Conservation (phyloP, 1,140 invertebrate species). For the Helicoverpa zea region DNA sequence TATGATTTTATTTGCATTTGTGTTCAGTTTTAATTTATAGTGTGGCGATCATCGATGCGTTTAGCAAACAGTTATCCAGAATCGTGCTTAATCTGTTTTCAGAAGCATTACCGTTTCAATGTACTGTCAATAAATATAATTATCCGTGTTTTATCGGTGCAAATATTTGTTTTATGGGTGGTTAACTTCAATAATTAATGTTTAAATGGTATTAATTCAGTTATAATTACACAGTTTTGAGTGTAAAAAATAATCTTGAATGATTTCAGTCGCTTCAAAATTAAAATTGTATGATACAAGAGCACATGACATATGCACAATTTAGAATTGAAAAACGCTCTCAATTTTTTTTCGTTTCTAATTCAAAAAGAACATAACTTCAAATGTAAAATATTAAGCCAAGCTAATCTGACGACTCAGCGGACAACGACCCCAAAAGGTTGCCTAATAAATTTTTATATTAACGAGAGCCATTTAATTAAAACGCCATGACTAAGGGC, state of each 20-base stretch:
- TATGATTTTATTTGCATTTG: too few species aligned
- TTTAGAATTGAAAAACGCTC: too few species aligned
- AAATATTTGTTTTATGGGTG: conserved; percentile 15
- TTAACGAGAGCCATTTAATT: conserved; percentile 35
- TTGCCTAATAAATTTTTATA: conserved; percentile 25
- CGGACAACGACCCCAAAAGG: background rate
- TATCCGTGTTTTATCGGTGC: background rate
- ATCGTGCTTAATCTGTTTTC: conserved; percentile 18
- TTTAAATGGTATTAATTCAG: too few species aligned
- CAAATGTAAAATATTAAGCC: conserved; percentile 1
- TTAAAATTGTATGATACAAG: too few species aligned
- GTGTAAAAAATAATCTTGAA: too few species aligned
- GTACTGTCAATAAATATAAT: background rate
- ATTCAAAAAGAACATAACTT: conserved; percentile 9
- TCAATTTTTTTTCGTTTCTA: background rate
- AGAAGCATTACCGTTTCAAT: background rate
- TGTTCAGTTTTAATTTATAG: background rate
- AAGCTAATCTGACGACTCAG: background rate
- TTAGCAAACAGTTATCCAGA: background rate
- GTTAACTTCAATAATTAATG: background rate
- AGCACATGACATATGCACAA: too few species aligned
- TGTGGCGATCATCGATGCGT: background rate
- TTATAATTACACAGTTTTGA: too few species aligned
- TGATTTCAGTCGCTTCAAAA: too few species aligned
- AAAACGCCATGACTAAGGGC: conserved; percentile 20